A percentile compares a stretch with the other conserved stretches of the same genome.
Evolutionary conservation across 2,888 invertebrate species (phyloP).

Genomic region (Drosophila trichaetosa): DNA sequence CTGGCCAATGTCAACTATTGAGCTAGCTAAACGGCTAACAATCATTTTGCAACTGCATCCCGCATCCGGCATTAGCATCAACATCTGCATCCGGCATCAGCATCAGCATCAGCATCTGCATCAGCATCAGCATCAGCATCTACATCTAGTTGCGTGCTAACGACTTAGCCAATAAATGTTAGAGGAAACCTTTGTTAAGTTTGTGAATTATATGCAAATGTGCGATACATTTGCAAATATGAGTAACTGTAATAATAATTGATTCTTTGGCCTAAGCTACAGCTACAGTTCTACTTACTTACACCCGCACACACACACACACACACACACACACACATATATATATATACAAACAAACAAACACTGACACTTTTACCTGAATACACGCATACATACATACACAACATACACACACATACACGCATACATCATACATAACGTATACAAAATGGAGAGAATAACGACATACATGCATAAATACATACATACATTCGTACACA

Average conservation of each 20-base stretch:
- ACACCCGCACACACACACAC: not conserved
- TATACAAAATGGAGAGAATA: slow-evolving; percentile 35
- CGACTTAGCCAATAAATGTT: slow-evolving; percentile 31
- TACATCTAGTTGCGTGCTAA: slow-evolving; percentile 7
- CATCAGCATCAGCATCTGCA: slow-evolving; percentile 8
- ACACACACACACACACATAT: not conserved
- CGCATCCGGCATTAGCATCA: not conserved
- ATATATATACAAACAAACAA: not conserved
- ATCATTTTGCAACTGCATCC: slow-evolving; percentile 8
- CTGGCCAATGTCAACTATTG: slow-evolving; percentile 80
- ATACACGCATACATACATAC: slow-evolving; percentile 4
- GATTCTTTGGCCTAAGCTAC: slow-evolving; percentile 16
- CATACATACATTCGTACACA: slow-evolving; percentile 8
- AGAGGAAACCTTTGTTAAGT: slow-evolving; percentile 53
- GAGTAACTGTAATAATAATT: slow-evolving; percentile 34
- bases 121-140: not conserved
- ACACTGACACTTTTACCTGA: slow-evolving; percentile 10
- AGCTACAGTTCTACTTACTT: slow-evolving; percentile 24
- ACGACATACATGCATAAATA: slow-evolving; percentile 28
- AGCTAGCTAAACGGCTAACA: slow-evolving; percentile 19
- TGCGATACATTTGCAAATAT: slow-evolving; percentile 26
- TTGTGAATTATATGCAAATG: slow-evolving; percentile 37
- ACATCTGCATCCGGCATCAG: not conserved
- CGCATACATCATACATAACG: slow-evolving; percentile 1
- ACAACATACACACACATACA: not conserved